These are phyloP conservation scores for Diadema setosum DNA, from an alignment of 35 echinoderm and acorn worm genomes.

Conservation along the genomic window DNA sequence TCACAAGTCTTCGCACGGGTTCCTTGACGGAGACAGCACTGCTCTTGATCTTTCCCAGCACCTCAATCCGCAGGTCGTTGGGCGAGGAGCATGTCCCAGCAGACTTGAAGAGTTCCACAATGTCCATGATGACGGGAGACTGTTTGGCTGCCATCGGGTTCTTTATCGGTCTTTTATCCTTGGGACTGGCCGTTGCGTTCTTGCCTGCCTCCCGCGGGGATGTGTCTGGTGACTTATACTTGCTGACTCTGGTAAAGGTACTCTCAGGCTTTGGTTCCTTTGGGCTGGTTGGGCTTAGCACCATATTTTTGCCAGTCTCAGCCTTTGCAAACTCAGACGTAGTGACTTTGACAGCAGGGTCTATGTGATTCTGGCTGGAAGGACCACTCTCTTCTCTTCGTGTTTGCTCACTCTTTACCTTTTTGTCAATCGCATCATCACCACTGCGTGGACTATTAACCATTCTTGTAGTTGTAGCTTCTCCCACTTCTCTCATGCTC, in stretches of 20 bases:
- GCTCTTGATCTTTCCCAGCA: constrained; percentile 14
- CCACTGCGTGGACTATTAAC: too few species aligned
- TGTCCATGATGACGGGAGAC: constrained; percentile 71
- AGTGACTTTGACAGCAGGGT: not conserved
- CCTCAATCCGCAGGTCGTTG: not conserved
- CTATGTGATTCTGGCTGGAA: not conserved
- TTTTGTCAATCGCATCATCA: too few species aligned
- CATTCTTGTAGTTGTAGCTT: too few species aligned
- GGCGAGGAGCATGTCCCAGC: not conserved
- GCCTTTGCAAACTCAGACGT: too few species aligned
- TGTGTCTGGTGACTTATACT: constrained; percentile 48
- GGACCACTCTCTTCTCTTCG: not conserved
- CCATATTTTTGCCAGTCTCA: not conserved
- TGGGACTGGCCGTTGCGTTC: not conserved
- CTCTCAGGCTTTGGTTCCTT: constrained; percentile 35
- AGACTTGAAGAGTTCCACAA: constrained; percentile 46
- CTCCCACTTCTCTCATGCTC: too few species aligned
- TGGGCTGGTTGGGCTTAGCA: constrained; percentile 46
- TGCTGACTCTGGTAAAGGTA: not conserved
- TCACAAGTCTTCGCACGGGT: not conserved
- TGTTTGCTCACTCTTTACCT: too few species aligned
- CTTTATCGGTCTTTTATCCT: not conserved
- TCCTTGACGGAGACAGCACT: constrained; percentile 6
- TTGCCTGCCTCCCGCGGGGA: not conserved
- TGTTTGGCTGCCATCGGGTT: constrained; percentile 28